Conservation (phyloP, 1,140 invertebrate genomes). For the Cydia fagiglandana region DNA sequence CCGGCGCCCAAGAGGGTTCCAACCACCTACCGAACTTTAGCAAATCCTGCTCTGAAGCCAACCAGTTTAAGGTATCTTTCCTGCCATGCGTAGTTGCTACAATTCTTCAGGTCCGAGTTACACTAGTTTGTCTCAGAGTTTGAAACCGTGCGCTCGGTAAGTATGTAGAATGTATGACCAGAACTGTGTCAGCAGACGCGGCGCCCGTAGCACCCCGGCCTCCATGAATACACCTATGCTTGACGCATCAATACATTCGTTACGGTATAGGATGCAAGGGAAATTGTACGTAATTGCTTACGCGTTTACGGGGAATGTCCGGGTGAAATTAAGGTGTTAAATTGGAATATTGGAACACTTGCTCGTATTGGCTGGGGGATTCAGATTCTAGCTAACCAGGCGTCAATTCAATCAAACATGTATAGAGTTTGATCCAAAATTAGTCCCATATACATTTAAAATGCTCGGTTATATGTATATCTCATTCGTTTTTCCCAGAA, state of each 20-base stretch:
- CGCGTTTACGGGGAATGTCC: constrained; percentile 8
- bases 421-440: background rate
- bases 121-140: background rate
- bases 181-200: constrained; percentile 71
- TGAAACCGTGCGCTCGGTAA: background rate
- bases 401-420: background rate
- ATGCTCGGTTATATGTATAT: too few relatives aligned
- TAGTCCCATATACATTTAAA: background rate
- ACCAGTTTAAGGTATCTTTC: background rate
- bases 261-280: constrained; percentile 50
- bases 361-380: background rate
- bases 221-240: constrained; percentile 65
- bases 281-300: constrained; percentile 46
- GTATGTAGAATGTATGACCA: background rate
- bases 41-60: background rate
- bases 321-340: constrained; percentile 12
- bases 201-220: constrained; percentile 62
- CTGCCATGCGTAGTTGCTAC: background rate
- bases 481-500: too few relatives aligned
- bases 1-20: constrained; percentile 61
- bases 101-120: background rate
- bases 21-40: background rate
- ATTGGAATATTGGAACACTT: background rate
- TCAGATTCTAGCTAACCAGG: background rate
- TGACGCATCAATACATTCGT: constrained; percentile 71